Base-by-base conservation (phyloP, 2,888 invertebrate genomes). In the Patella depressa region DNA sequence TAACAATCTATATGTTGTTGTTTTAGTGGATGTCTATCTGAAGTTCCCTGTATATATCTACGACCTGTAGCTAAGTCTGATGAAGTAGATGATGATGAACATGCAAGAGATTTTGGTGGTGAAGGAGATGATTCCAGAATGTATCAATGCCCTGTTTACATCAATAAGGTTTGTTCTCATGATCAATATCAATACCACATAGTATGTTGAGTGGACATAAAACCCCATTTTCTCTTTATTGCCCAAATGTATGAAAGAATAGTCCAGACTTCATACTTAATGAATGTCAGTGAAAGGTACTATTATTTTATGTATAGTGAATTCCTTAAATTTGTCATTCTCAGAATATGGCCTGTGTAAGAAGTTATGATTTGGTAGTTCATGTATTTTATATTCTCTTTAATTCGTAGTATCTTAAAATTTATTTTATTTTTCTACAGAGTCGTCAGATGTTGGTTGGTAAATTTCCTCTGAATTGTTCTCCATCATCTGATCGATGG, bases 111-210 rank as follows among this genome's bases (percentile, higher is more conserved):
- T 45, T 53, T 70, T 4, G 29, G 19, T 29, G 76, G 71, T n/a
- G 55, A 57, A n/a, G 34, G 45, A 57, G 14, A 55, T 14, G 72
- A 71, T 54, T n/a, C 45, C 9, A 55, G 72, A 34, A 75, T 80
- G 19, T 89, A 88, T 73, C 75, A 85, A 54, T 89, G 90, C 75
- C 90, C 91, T 34, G 85, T 90, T 15, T 91, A 83, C 82, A 89
- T 90, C 84, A 90, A 90, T 80, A 89, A 85, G 84, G 88, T 88
- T 77, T 72, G 78, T 29, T 73, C 15, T 1, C 54, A 5, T 14
- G 53, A 45, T 45, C 7, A 45, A 45, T 45, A 45, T 45, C 45
- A 45, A 45, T 45, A 9, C 1, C 7, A 7, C 45, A 45, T 45
- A 9, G 45, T 45, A 1, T 45, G 45, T 45, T 45, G 45, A 45